Evolutionary conservation across 2,797 vertebrate species (phyloP), one percentile per base, ranked within the genome.

Genomic region (Parauchenoglanis ngamensis): DNA sequence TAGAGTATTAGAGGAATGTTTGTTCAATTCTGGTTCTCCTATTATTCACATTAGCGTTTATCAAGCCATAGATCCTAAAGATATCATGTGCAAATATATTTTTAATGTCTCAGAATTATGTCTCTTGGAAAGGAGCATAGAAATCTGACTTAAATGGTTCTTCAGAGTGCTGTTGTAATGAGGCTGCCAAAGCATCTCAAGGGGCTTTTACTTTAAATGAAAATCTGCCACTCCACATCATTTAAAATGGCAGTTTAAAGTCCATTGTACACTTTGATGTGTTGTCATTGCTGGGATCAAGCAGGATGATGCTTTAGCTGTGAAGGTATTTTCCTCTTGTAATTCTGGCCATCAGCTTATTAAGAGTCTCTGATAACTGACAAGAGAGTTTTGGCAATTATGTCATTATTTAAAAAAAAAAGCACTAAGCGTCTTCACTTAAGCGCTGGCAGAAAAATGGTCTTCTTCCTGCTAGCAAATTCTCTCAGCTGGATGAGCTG

Each of bases 371-470:
- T 91, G 90, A 92, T 93, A 92, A 93, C 86, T 94, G 93, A 93
- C 93, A 93, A 92, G 90, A 87, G 91, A 92, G 87, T 93, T 91
- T 91, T 93, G 86, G 92, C 91, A 92, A 93, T 95, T 94, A 94
- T 94, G 90, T 91, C 85, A 90, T 93, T 94, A 93, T 94, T 94
- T 94, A 94, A 95, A 49, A 49, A 49, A 49, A 49, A 40, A 91
- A 90, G 90, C 89, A 94, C 93, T 94, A 94, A 94, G 89, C 88
- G 83, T 73, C 81, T 83, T 90, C 89, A 90, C 90, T 93, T 92
- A 86, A 91, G 91, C 85, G 87, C 90, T 94, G 93, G 93, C 91
- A 91, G 83, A 89, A 87, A 83, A 89, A 88, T 57, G 78, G 46
- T 70, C 63, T 54, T 61, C 87, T 90, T 88, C 85, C 83, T 84